Base-by-base conservation (phyloP, 2,888 invertebrate genomes). In the Anagyrus pseudococci region DNA sequence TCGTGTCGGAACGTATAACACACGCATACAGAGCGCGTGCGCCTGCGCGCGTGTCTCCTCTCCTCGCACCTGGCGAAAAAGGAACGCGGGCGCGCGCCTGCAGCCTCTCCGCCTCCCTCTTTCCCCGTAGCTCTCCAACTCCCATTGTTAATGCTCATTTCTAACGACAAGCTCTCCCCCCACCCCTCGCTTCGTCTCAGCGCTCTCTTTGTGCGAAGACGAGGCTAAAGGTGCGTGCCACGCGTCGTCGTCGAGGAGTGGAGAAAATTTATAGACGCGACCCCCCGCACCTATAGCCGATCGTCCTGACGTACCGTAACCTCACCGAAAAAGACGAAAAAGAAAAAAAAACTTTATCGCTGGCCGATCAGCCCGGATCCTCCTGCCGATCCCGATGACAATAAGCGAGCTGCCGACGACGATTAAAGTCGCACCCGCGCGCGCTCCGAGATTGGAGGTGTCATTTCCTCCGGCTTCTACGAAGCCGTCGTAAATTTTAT, bases 31-130 rank as follows among this genome's bases (percentile, higher is more conserved):
- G 6, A 29, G 29, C 29, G 29, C n/a, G n/a, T n/a, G n/a, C n/a
- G n/a, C n/a, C n/a, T n/a, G 61, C 43, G 69, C 73, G 70, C 68
- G 69, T 68, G 71, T 70, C 69, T 6, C 8, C 33, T 6, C 13
- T 8, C 53, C 66, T 68, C 44, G 67, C 74, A 73, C 72, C 73
- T 73, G 73, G 73, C 67, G 65, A 64, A 65, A 69, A 13, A 41
- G 17, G 26, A 19, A 44, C 25, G 33, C 55, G 26, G 41, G 20
- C 50, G 19, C 29, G 26, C 33, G 19, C 7, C 29, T 41, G 1
- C n/a, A 19, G 6, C 43, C 10, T 29, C 48, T 37, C 48, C 57
- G 50, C n/a, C 57, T 62, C 46, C 41, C 44, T 33, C 33, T 6
- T 33, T 41, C 57, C 58, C 19, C 40, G 53, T 46, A 63, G 49